Evolutionary conservation across 2,797 vertebrate genomes (phyloP), one percentile per base, ranked within the genome.

Genomic region (Staurois parvus): DNA sequence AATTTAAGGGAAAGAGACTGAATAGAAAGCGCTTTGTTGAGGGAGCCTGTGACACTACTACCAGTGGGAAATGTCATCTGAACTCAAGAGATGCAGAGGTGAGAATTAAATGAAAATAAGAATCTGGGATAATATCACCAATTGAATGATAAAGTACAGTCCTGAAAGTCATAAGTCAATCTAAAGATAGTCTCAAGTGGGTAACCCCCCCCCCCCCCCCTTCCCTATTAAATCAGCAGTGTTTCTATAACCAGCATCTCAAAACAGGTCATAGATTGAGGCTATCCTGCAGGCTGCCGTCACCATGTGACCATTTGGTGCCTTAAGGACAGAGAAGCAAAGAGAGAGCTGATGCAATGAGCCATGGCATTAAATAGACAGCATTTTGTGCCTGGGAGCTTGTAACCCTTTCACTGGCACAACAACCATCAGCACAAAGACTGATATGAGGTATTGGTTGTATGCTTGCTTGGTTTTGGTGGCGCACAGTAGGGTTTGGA

Each of bases 331-430:
- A 34, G 68, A 72, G 32, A 52, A 45, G 72, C 21, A 52, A 30
- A 19, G 67, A 78, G 67, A 32, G 66, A 80, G 69, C 75, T 66
- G 34, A 64, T 8, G 26, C 83, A 85, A 7, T 67, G 83, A 85
- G 70, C 76, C 28, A 11, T 79, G 69, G 24, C 76, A 75, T 48
- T 40, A 72, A 81, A 72, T 72, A 69, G 42, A 64, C 8, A 5
- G n/a, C 59, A 52, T 52, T 52, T 4, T 52, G 48, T 52, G 15
- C 48, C 48, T 52, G 4, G 48, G 17, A 52, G 48, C 48, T 52
- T 52, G 48, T 52, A 52, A 52, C 17, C 48, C 48, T 52, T 52
- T 52, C 4, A 19, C 48, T 52, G 48, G 17, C 48, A 52, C 48
- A 52, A 52, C 15, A 19, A 52, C 48, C 17, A 19, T 19, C 48